These are phyloP conservation scores for Mesembrinibis cayennensis DNA, from an alignment of 2,113 vertebrate species.

Conservation along the genomic window DNA sequence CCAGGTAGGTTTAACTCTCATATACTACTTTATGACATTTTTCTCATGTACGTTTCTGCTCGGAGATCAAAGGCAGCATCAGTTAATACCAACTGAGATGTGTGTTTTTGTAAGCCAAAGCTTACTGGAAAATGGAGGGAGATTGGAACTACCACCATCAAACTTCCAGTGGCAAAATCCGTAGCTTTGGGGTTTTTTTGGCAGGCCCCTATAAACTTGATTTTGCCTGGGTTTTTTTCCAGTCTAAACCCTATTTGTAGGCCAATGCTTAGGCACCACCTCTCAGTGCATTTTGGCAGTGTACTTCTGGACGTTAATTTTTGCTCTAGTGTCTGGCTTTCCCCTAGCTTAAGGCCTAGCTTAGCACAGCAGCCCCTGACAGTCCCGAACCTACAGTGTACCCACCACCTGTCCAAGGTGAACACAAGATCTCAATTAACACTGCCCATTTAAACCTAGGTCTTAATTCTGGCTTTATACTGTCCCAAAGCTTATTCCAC, in stretches of 20 bases:
- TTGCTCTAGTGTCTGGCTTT: not conserved
- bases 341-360: not conserved
- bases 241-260: not conserved
- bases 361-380: not conserved
- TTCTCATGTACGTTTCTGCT: not conserved
- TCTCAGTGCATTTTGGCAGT: not conserved
- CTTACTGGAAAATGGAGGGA: not conserved
- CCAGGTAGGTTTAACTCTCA: not conserved
- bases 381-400: not conserved
- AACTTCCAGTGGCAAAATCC: not conserved
- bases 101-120: not conserved
- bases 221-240: not conserved
- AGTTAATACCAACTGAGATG: not conserved
- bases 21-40: not conserved
- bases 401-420: not conserved
- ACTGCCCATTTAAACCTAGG: not conserved
- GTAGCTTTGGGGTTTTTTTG: not conserved
- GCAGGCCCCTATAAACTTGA: not conserved
- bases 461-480: not conserved
- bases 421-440: not conserved
- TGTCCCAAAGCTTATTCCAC: not conserved
- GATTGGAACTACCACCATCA: not conserved
- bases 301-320: not conserved
- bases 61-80: not conserved
- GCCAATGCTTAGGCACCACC: not conserved